These are phyloP conservation scores for Ormyrus pomaceus DNA, from an alignment of 2,888 invertebrate genomes.

Conservation along the genomic window DNA sequence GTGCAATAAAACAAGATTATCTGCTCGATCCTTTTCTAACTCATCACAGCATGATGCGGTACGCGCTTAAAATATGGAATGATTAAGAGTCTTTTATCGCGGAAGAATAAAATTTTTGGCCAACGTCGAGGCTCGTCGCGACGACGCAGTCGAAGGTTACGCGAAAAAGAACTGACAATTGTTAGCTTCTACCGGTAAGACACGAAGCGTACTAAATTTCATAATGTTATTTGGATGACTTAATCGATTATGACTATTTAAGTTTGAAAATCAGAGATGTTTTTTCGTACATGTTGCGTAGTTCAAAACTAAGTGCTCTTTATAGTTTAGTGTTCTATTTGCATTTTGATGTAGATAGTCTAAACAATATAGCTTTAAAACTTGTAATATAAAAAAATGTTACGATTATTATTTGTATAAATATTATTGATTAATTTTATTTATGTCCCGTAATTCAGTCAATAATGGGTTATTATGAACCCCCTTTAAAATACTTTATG, in stretches of 20 bases:
- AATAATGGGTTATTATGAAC: constrained; percentile 17
- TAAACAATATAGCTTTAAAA: constrained; percentile 27
- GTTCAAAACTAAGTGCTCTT: constrained; percentile 29
- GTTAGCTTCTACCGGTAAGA: neutral
- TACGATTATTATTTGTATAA: constrained; percentile 38
- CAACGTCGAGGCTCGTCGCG: constrained; percentile 29
- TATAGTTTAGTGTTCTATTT: neutral
- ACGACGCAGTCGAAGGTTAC: constrained; percentile 18
- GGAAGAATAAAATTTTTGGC: constrained; percentile 47
- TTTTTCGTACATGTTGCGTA: neutral
- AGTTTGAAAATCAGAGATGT: neutral
- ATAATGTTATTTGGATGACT: constrained; percentile 4
- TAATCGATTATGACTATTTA: neutral
- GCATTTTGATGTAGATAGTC: constrained; percentile 7
- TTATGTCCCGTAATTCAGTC: constrained; percentile 39
- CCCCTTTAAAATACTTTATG: constrained; percentile 14
- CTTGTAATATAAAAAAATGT: constrained; percentile 41
- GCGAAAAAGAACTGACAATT: neutral
- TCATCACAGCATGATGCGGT: constrained; percentile 56
- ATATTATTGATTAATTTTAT: constrained; percentile 35
- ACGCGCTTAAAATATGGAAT: constrained; percentile 57
- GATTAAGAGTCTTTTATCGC: constrained; percentile 50
- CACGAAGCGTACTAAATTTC: neutral
- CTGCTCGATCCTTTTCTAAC: constrained; percentile 12
- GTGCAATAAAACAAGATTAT: constrained; percentile 37